These are phyloP conservation scores for Junonia oenone DNA, from an alignment of 2,888 invertebrate species.

Conservation along the genomic window DNA sequence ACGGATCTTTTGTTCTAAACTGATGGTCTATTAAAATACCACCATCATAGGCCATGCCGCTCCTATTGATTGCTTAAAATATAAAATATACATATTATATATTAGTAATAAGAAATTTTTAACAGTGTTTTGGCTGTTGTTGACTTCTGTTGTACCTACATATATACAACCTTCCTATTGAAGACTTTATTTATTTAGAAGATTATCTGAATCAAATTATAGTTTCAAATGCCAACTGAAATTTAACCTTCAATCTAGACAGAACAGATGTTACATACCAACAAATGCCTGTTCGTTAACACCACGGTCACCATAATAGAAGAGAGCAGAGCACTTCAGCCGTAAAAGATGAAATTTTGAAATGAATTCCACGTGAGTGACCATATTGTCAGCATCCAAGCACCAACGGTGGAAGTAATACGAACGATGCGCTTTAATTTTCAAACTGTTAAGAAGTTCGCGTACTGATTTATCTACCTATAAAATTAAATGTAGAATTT, in stretches of 20 bases:
- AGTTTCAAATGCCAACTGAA: too few relatives aligned
- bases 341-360: conserved; percentile 59
- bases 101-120: neutral
- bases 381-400: conserved; percentile 41
- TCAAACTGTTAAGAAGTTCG: conserved; percentile 52
- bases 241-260: too few relatives aligned
- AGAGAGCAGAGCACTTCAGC: conserved; percentile 75
- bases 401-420: conserved; percentile 79
- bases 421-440: conserved; percentile 67
- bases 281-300: conserved; percentile 64
- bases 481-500: too few relatives aligned
- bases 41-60: conserved; percentile 80
- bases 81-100: neutral
- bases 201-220: too few relatives aligned
- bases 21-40: conserved; percentile 81
- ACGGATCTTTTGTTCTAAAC: too few relatives aligned
- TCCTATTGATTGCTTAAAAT: conserved; percentile 70
- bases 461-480: conserved; percentile 75
- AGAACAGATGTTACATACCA: too few relatives aligned
- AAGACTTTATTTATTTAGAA: too few relatives aligned
- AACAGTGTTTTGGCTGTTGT: neutral
- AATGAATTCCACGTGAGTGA: conserved; percentile 68
- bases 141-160: too few relatives aligned
- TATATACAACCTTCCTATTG: too few relatives aligned
- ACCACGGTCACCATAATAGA: conserved; percentile 75